phyloP scores from a whole-genome alignment of 2,797 vertebrate genomes.

The Kryptopterus vitreolus region DNA sequence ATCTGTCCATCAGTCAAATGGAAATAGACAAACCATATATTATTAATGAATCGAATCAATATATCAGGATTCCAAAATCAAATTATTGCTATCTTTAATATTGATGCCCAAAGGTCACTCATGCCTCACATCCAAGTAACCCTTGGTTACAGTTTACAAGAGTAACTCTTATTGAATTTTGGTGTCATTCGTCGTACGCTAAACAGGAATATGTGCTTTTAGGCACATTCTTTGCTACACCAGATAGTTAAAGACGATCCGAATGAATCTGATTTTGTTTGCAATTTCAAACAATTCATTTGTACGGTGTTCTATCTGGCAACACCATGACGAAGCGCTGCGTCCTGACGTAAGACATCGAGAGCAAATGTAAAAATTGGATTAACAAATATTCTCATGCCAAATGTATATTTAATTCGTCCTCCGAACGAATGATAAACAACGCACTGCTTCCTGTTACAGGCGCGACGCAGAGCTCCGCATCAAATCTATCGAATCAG shows the following conservation, averaged over 20 bases:
- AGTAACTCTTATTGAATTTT: not conserved
- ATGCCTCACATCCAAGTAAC: not conserved
- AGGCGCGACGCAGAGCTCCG: not conserved
- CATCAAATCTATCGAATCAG: not conserved
- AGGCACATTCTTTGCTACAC: not conserved
- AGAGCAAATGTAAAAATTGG: not conserved
- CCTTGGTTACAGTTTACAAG: not conserved
- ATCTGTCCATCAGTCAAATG: not conserved
- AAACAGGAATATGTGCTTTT: not conserved
- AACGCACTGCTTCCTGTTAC: not conserved
- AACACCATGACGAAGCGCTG: not conserved
- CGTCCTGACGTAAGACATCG: not conserved
- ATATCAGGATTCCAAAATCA: slow-evolving; percentile 25
- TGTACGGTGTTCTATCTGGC: no score
- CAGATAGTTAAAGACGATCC: not conserved
- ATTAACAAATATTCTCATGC: not conserved
- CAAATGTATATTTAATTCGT: not conserved
- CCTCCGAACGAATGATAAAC: not conserved
- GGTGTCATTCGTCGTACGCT: not conserved
- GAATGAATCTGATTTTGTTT: no score
- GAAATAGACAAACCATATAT: not conserved
- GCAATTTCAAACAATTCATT: no score
- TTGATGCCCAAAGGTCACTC: not conserved
- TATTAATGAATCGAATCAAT: slow-evolving; percentile 24
- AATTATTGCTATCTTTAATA: slow-evolving; percentile 20